A percentile compares a stretch with the other conserved stretches of the same genome.
Conservation (phyloP, 2,113 vertebrate genomes). For the Hydrolagus affinis region DNA sequence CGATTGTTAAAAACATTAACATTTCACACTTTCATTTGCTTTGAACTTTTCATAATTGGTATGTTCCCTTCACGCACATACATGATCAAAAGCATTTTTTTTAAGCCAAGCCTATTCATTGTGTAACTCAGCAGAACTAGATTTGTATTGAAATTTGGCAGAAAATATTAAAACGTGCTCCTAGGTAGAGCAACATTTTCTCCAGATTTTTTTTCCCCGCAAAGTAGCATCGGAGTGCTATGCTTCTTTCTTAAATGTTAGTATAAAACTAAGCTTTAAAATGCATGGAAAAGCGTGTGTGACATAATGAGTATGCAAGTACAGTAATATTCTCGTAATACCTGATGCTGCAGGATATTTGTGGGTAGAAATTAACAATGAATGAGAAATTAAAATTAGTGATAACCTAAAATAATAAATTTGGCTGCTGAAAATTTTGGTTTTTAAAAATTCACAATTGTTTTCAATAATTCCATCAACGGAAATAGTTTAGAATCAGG, state of each 20-base stretch:
- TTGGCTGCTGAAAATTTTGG: not conserved
- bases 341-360: not conserved
- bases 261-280: not conserved
- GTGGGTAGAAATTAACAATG: not conserved
- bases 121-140: not conserved
- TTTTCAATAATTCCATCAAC: not conserved
- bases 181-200: too few species aligned
- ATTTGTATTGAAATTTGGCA: not conserved
- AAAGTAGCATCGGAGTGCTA: not conserved
- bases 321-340: not conserved
- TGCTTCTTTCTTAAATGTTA: not conserved
- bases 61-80: not conserved
- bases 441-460: not conserved
- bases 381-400: not conserved
- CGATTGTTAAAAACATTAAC: not conserved
- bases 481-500: not conserved
- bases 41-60: not conserved
- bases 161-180: not conserved
- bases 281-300: not conserved
- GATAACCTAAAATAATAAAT: not conserved
- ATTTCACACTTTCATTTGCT: not conserved
- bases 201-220: not conserved
- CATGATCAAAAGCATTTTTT: not conserved
- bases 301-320: too few species aligned
- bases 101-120: not conserved